A percentile compares a stretch with the other conserved stretches of the same genome.
Conservation (phyloP, 2,888 invertebrate species). For the Eilema caniola region DNA sequence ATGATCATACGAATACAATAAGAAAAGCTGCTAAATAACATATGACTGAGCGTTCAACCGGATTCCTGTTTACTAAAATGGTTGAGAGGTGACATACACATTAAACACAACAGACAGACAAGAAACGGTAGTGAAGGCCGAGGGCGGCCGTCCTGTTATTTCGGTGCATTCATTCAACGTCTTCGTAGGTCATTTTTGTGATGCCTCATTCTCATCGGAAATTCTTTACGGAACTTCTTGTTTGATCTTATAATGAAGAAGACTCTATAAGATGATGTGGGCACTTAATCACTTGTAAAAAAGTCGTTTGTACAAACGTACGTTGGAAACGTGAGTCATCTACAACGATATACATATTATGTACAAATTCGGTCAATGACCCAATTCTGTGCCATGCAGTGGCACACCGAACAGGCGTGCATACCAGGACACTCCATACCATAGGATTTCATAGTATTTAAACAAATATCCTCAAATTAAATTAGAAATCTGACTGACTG, state of each 20-base stretch:
- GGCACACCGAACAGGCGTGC: constrained; percentile 32
- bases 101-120: constrained; percentile 54
- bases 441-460: neutral
- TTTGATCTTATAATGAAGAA: constrained; percentile 36
- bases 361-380: constrained; percentile 82
- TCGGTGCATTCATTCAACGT: constrained; percentile 79
- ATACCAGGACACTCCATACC: constrained; percentile 26
- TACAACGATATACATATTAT: constrained; percentile 60
- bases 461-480: neutral
- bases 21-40: constrained; percentile 24
- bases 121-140: constrained; percentile 69
- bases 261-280: constrained; percentile 57
- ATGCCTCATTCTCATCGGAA: constrained; percentile 61
- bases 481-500: neutral
- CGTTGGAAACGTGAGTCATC: constrained; percentile 68
- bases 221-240: constrained; percentile 42
- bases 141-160: constrained; percentile 72
- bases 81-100: constrained; percentile 38
- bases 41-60: constrained; percentile 36
- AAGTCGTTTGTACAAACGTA: constrained; percentile 59
- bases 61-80: constrained; percentile 46
- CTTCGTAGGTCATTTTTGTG: constrained; percentile 63
- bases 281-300: constrained; percentile 56
- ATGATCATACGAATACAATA: neutral
- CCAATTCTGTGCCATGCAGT: constrained; percentile 71